Base-by-base conservation (phyloP, 1,140 invertebrate genomes). In the Diplogasteroides magnus region DNA sequence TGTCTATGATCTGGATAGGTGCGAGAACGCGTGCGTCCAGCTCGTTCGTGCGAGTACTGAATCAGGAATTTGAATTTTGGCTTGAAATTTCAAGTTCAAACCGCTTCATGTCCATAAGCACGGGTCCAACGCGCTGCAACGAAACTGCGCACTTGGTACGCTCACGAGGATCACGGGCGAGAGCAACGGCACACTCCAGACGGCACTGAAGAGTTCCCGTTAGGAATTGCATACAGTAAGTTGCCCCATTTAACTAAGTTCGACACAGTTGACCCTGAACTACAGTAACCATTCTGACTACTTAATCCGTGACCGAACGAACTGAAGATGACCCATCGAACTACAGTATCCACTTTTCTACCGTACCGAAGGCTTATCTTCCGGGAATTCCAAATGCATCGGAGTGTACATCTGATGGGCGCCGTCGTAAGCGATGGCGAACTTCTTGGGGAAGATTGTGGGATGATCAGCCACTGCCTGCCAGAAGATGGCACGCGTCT, bases 1-100 rank as follows among this genome's bases (percentile, higher is more conserved):
- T 77, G 64, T 77, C 76, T 31, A 77, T 29, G 56, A 77, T 70
- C 74, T 77, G 76, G 28, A 77, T 75, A 0, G 74, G 74, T 26
- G 74, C 67, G 56, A 73, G 58, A 25, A 69, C 57, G 48, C 74
- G 63, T 48, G 72, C 74, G 62, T 76, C 69, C 31, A 76, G 56
- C 32, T 69, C 66, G 31, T 64, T 67, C 26, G 74, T 68, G 37
- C 67, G 69, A 26, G 64, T 61, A 28, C 69, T 66, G 26, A 32
- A 59, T n/a, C n/a, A n/a, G n/a, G n/a, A n/a, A n/a, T n/a, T n/a
- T n/a, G n/a, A n/a, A n/a, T n/a, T n/a, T n/a, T n/a, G n/a, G n/a
- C n/a, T n/a, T n/a, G n/a, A n/a, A n/a, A n/a, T n/a, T n/a, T n/a
- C n/a, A n/a, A n/a, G n/a, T n/a, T n/a, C n/a, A n/a, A n/a, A n/a